A percentile compares a stretch with the other conserved stretches of the same genome.
These are phyloP conservation scores for Chondrilla cf. caribensis DNA, from an alignment of 37 sponge, comb jelly and placozoan genomes.

Conservation along the genomic window DNA sequence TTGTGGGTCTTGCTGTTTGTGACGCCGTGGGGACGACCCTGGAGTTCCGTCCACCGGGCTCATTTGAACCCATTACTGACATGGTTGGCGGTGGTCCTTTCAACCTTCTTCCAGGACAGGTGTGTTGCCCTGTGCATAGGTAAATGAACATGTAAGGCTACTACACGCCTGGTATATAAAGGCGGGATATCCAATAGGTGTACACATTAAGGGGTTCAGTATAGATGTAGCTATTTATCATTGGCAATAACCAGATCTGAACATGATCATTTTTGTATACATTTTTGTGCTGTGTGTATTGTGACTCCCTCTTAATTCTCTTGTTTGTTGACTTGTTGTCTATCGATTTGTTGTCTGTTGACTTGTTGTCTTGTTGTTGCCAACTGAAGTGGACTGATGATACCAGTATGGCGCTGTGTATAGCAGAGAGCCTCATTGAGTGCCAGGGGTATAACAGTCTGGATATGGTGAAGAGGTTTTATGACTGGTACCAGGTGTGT, in stretches of 20 bases:
- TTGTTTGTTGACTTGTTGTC: too few species aligned
- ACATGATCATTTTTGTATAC: too few species aligned
- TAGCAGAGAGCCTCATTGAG: slow-evolving; percentile 88
- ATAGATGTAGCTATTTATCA: too few species aligned
- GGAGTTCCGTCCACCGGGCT: slow-evolving; percentile 72
- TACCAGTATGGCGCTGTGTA: slow-evolving; percentile 88
- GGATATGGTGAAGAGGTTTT: slow-evolving; percentile 64
- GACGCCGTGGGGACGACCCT: slow-evolving; percentile 90
- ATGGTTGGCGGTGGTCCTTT: slow-evolving; percentile 89
- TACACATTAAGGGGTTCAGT: too few species aligned
- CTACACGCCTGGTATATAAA: too few species aligned
- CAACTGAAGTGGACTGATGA: slow-evolving; percentile 93
- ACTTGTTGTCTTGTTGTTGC: too few species aligned
- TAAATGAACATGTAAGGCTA: neutral
- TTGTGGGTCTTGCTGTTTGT: slow-evolving; percentile 82
- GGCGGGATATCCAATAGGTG: too few species aligned
- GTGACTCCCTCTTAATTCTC: too few species aligned
- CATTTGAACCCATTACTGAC: slow-evolving; percentile 58
- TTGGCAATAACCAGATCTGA: too few species aligned
- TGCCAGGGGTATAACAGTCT: slow-evolving; percentile 71
- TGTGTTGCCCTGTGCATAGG: neutral
- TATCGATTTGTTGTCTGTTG: too few species aligned
- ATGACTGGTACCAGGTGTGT: slow-evolving; percentile 77
- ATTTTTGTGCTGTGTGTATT: too few species aligned
- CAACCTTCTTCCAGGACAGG: slow-evolving; percentile 77